Base-by-base conservation (phyloP, 2,797 vertebrate genomes). In the Phoxinus dragarum region DNA sequence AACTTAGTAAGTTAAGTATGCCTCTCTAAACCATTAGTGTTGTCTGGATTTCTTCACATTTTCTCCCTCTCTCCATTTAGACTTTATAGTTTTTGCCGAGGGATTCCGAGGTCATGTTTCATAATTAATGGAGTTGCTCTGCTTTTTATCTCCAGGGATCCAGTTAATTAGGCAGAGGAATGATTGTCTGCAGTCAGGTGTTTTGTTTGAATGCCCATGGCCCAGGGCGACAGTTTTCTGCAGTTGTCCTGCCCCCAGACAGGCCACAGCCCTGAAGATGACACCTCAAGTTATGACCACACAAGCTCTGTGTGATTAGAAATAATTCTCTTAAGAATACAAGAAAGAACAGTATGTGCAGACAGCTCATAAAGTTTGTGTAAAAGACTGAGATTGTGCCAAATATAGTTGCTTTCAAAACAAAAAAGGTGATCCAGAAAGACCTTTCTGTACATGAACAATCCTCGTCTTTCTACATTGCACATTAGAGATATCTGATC, bases 121-220 rank as follows among this genome's bases (percentile, higher is more conserved):
- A 74, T 87, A 82, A 88, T 85, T 87, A 86, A 90, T 87, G 84
- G 10, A 84, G 81, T 84, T 86, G 82, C 90, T 89, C 88, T 66
- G 61, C 81, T 76, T 80, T 87, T 82, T 75, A 49, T 91, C 90
- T 90, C 87, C 19, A 0, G 80, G 81, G 88, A 91, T 73, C 82
- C 67, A 89, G 89, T 91, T 90, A 92, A 91, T 92, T 92, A 88
- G 40, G 54, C 82, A 84, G 74, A 89, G 86, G 89, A 92, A 88
- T n/a, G 36, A 61, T 66, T 73, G 31, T 80, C 31, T 23, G 44
- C 44, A 49, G 66, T 85, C 77, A 52, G 84, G 67, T 73, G 54
- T 59, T 73, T 73, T 21, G 21, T 64, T 61, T 44, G 44, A 59
- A 44, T 82, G 73, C 52, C 21, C 42, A 23, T 44, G 54, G 52